Evolutionary conservation across 2,113 vertebrate genomes (phyloP), one percentile per base, ranked within the genome.

Genomic region (Engystomops pustulosus): DNA sequence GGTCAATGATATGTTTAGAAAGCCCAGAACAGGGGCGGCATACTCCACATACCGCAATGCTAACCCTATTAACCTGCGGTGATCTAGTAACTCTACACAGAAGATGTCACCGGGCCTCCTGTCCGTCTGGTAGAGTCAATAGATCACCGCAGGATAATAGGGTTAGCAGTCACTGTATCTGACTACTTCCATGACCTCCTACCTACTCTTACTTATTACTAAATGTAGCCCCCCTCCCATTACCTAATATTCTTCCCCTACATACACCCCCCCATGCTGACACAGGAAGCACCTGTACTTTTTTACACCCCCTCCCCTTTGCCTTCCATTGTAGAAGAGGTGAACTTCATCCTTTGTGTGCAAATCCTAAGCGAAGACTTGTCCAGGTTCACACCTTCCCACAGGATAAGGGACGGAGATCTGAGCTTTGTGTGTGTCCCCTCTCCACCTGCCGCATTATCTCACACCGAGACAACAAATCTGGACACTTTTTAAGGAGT

Each of bases 1-100:
- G 17, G 62, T 84, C 41, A 68, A 88, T 78, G 86, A 86, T 84
- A 88, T 89, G 84, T 74, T 81, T 86, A 67, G 60, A 83, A 67
- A 68, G 68, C 15, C 15, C 47, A 18, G 32, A 51, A 75, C 1
- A 30, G 18, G 44, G 9, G 4, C 15, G n/a, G 47, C 6, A 76
- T 76, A 8, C 72, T 36, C 27, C 7, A 6, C 47, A 53, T 76
- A 53, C 72, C 47, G 34, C 18, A 1, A 27, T 32, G 8, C 18
- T 76, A 3, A 76, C 47, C 38, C 47, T 32, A 20, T 32, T 76
- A 20, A 18, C 25, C 23, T 47, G 4, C 8, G 23, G 1, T 53
- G 47, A 76, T 34, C 11, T 23, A 51, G 17, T 51, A 7, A 32
- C 3, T 71, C 36, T 14, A 34, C 30, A 27, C 20, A 23, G 32